Conservation (phyloP, 2,113 vertebrate species). For the Daubentonia madagascariensis region DNA sequence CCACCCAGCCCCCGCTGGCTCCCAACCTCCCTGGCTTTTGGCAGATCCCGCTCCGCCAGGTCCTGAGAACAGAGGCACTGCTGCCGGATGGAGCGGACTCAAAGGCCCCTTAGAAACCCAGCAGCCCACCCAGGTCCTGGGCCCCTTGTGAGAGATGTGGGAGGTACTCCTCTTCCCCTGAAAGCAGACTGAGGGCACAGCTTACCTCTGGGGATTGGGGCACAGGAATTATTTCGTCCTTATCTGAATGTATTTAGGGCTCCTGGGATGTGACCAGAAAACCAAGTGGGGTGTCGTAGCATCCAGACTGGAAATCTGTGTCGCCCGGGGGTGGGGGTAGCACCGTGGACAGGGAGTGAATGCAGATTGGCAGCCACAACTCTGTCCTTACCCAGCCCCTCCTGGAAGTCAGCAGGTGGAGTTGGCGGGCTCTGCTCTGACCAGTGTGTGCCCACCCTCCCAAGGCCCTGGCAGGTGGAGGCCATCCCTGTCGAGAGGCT, state of each 20-base stretch:
- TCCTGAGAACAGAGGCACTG: constrained; percentile 61
- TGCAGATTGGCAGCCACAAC: constrained; percentile 38
- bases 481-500: rapidly evolving
- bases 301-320: constrained; percentile 71
- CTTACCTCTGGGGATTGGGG: not conserved
- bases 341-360: constrained; percentile 23
- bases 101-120: constrained; percentile 57
- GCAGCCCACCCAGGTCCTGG: not conserved
- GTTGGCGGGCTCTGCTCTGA: not conserved
- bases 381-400: not conserved
- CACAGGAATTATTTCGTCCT: constrained; percentile 26
- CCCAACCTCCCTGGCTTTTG: constrained; percentile 66
- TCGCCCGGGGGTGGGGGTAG: constrained; percentile 31
- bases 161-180: not conserved
- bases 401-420: constrained; percentile 36
- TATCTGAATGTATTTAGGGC: constrained; percentile 74
- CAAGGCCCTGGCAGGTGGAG: not conserved
- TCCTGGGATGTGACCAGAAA: constrained; percentile 75
- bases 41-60: constrained; percentile 58
- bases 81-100: not conserved
- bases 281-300: constrained; percentile 21
- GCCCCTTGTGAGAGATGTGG: not conserved
- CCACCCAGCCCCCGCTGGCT: constrained; percentile 73
- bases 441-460: rapidly evolving
- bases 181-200: not conserved